Percentiles rank a stretch among this genome's conserved stretches.
These are phyloP conservation scores for Crypturellus undulatus DNA, from an alignment of 2,113 vertebrate species.

Conservation along the genomic window DNA sequence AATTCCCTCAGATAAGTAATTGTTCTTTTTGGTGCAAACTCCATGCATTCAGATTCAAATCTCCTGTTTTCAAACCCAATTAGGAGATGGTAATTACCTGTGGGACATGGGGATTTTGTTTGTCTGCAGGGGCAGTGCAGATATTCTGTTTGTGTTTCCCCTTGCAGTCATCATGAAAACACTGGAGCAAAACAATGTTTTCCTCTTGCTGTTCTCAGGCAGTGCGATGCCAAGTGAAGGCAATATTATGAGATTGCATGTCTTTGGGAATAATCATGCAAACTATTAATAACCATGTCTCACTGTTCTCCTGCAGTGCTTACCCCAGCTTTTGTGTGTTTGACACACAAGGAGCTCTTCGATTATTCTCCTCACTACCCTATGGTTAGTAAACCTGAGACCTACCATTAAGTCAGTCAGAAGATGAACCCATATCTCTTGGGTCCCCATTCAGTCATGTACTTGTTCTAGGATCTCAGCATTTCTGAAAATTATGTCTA, in stretches of 20 bases:
- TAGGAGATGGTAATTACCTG: slow-evolving; percentile 82
- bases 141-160: slow-evolving; percentile 59
- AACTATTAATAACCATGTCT: slow-evolving; percentile 28
- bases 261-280: slow-evolving; percentile 43
- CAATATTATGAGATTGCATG: slow-evolving; percentile 22
- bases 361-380: neutral
- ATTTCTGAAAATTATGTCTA: neutral
- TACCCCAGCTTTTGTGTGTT: neutral
- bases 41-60: slow-evolving; percentile 61
- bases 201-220: slow-evolving; percentile 34
- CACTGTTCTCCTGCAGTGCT: neutral
- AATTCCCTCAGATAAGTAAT: slow-evolving; percentile 37
- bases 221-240: slow-evolving; percentile 42
- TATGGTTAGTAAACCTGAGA: neutral
- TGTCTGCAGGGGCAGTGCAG: slow-evolving; percentile 44
- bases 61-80: slow-evolving; percentile 78
- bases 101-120: slow-evolving; percentile 74
- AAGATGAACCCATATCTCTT: neutral
- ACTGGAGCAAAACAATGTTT: slow-evolving; percentile 64
- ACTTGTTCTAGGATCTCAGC: neutral
- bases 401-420: neutral
- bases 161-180: slow-evolving; percentile 70
- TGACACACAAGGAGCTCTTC: neutral
- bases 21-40: slow-evolving; percentile 53
- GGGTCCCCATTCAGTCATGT: neutral